These are phyloP conservation scores for Panopea generosa DNA, from an alignment of 2,888 invertebrate genomes.

Conservation along the genomic window DNA sequence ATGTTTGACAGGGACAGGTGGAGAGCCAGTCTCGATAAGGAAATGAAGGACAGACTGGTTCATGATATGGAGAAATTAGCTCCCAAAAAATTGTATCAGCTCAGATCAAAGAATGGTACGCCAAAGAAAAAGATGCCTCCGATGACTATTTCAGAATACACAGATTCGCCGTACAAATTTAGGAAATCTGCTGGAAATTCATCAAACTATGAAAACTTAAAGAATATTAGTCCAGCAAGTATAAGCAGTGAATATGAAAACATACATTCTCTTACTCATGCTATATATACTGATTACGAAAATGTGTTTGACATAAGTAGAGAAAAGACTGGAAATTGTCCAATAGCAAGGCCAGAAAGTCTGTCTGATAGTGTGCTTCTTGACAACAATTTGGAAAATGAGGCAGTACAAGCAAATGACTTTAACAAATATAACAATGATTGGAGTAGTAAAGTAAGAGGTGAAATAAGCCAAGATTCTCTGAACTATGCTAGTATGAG, in stretches of 20 bases:
- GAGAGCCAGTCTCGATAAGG: conserved; percentile 58
- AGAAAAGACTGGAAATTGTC: conserved; percentile 35
- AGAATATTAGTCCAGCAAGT: conserved; percentile 30
- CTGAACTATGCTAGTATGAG: conserved; percentile 1
- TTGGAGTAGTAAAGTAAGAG: neutral
- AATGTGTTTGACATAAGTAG: conserved; percentile 36
- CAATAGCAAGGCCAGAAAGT: conserved; percentile 54
- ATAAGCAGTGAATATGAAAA: conserved; percentile 35
- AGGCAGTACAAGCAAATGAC: too few relatives aligned
- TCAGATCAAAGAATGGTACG: conserved; percentile 37
- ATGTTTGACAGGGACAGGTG: conserved; percentile 58
- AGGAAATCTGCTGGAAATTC: conserved; percentile 28
- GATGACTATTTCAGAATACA: conserved; percentile 49
- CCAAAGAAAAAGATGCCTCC: conserved; percentile 36
- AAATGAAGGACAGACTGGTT: conserved; percentile 32
- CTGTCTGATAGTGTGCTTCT: conserved; percentile 45
- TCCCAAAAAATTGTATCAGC: conserved; percentile 54
- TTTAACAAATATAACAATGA: neutral
- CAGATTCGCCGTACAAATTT: conserved; percentile 67
- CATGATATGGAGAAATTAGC: conserved; percentile 51
- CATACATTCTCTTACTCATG: conserved; percentile 17
- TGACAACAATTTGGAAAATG: conserved; percentile 1
- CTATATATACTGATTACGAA: conserved; percentile 42
- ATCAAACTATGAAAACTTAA: conserved; percentile 47
- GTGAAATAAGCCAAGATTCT: conserved; percentile 10